These are phyloP conservation scores for Apamea monoglypha DNA, from an alignment of 2,888 invertebrate genomes.

Conservation along the genomic window DNA sequence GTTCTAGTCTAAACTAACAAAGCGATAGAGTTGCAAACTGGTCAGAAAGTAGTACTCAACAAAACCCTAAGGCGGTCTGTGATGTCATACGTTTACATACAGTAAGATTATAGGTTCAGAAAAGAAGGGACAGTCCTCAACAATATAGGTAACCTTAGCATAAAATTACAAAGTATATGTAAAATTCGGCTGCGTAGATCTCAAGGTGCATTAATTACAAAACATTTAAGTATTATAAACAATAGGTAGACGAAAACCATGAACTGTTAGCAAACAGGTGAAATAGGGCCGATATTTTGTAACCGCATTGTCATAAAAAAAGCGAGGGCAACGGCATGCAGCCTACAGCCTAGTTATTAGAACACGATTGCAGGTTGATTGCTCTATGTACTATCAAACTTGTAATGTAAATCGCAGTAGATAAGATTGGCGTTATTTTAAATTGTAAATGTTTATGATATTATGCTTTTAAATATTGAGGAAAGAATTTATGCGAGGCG, in stretches of 20 bases:
- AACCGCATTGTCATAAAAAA: conserved; percentile 58
- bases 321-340: conserved; percentile 50
- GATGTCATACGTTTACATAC: neutral
- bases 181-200: neutral
- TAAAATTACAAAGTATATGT: neutral
- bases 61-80: neutral
- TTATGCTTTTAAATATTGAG: conserved; percentile 1
- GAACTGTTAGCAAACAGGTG: conserved; percentile 52
- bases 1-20: conserved; percentile 19
- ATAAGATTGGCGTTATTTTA: conserved; percentile 6
- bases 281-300: conserved; percentile 59
- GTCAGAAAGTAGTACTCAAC: neutral
- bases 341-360: conserved; percentile 58
- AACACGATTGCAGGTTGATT: conserved; percentile 57
- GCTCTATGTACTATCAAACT: conserved; percentile 21
- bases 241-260: conserved; percentile 35
- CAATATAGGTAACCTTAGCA: neutral
- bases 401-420: conserved; percentile 26
- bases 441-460: conserved; percentile 13
- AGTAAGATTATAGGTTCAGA: neutral
- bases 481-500: neutral
- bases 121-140: neutral
- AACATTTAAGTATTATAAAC: conserved; percentile 4
- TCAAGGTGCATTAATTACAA: conserved; percentile 11
- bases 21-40: conserved; percentile 18